Base-by-base conservation (phyloP, 2,797 vertebrate genomes). In the Channallabes apus region DNA sequence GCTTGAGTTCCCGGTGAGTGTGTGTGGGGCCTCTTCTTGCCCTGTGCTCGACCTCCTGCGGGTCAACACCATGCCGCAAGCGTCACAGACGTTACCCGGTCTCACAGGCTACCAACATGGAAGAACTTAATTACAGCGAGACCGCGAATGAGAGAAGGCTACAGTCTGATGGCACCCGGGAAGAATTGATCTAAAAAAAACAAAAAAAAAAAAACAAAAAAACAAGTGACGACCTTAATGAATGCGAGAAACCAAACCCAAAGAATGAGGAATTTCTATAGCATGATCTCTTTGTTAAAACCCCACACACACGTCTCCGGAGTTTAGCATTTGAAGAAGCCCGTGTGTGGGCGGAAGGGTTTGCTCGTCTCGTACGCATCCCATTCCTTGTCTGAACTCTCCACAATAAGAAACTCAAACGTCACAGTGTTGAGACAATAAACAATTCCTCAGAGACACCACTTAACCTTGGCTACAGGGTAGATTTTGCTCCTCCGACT, bases 391-490 rank as follows among this genome's bases (percentile, higher is more conserved):
- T 59, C 38, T 80, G 77, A 8, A n/a, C 24, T 29, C 24, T 38
- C 6, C 65, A 85, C 84, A 84, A 81, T 88, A 88, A 89, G 75
- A 81, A 84, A 58, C n/a, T 41, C 20, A 51, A 12, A 83, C 79
- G 85, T 90, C 84, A 86, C 86, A 83, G 89, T 84, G 80, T 80
- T 90, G 87, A 76, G 84, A 87, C 76, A 83, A 88, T 80, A 58
- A 89, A 76, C 78, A 84, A 76, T 87, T 89, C 89, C 85, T 80
- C 83, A 67, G 82, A 91, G 88, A 87, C 59, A 84, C 59, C 89
- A 88, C 90, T 91, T 91, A 91, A 91, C 89, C 90, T 90, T 87
- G 86, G 87, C 81, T 86, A 85, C 86, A 41, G 85, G 79, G 84
- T 88, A 86, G 86, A 90, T 91, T 80, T 86, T 62, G 85, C 78